Conservation (phyloP, 2,113 vertebrate species). For the Heterotis niloticus region DNA sequence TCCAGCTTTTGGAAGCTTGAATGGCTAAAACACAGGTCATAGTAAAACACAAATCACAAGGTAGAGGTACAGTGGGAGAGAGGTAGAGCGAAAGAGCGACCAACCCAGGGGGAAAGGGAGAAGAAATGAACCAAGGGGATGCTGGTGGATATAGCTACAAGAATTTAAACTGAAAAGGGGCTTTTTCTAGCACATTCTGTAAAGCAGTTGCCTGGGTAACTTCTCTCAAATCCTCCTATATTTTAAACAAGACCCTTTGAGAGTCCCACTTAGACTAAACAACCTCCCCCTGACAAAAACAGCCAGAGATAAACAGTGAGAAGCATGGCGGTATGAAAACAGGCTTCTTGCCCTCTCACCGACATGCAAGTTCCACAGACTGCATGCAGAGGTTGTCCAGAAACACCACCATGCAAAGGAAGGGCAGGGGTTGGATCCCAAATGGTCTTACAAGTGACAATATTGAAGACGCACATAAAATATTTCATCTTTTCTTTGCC, state of each 20-base stretch:
- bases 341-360: background rate
- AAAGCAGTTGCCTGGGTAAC: constrained; percentile 22
- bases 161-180: constrained; percentile 7
- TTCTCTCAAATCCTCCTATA: constrained; percentile 2
- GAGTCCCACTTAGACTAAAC: constrained; percentile 28
- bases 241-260: constrained; percentile 26
- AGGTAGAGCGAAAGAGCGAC: too few species aligned
- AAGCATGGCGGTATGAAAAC: background rate
- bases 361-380: background rate
- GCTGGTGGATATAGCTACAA: background rate
- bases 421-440: background rate
- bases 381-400: background rate
- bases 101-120: too few species aligned
- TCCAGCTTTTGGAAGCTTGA: constrained; percentile 42
- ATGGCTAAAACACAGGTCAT: constrained; percentile 54
- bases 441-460: background rate
- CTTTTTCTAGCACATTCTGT: background rate
- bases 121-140: too few species aligned
- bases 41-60: constrained; percentile 51
- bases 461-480: background rate
- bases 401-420: background rate
- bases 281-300: constrained; percentile 25
- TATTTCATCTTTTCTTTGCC: background rate
- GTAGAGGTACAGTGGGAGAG: constrained; percentile 6
- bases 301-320: constrained; percentile 13